phyloP scores from a whole-genome alignment of 2,113 vertebrate species.

The Stegostoma tigrinum region DNA sequence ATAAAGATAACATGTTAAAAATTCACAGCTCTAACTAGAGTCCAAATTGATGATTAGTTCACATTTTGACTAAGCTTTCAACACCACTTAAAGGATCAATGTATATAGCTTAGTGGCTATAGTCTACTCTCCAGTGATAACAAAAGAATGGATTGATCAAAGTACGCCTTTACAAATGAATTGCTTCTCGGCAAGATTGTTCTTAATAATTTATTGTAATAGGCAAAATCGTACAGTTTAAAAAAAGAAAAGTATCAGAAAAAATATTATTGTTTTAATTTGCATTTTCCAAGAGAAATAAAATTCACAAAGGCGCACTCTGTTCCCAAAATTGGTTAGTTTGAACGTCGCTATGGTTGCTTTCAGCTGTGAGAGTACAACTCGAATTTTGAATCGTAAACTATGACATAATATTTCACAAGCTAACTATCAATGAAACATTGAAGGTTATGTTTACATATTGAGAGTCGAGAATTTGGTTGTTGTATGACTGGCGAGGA shows the following conservation, averaged over 20 bases:
- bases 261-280: not conserved
- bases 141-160: conserved; percentile 48
- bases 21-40: conserved; percentile 84
- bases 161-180: conserved; percentile 18
- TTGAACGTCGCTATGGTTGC: not conserved
- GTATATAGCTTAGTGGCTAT: conserved; percentile 63
- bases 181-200: not conserved
- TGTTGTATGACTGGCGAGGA: not conserved
- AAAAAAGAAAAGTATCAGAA: not conserved
- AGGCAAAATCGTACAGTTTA: not conserved
- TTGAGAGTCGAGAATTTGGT: not conserved
- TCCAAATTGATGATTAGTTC: conserved; percentile 76
- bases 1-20: conserved; percentile 67
- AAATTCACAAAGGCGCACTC: not conserved
- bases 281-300: not conserved
- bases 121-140: conserved; percentile 50
- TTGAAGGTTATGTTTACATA: not conserved
- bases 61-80: conserved; percentile 67
- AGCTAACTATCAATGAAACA: not conserved
- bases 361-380: not conserved
- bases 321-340: not conserved
- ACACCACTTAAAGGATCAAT: conserved; percentile 68
- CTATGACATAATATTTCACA: not conserved
- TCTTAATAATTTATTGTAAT: not conserved
- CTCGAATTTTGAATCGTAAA: not conserved